Conservation (phyloP, 2,113 vertebrate genomes). For the Syngnathoides biaculeatus region DNA sequence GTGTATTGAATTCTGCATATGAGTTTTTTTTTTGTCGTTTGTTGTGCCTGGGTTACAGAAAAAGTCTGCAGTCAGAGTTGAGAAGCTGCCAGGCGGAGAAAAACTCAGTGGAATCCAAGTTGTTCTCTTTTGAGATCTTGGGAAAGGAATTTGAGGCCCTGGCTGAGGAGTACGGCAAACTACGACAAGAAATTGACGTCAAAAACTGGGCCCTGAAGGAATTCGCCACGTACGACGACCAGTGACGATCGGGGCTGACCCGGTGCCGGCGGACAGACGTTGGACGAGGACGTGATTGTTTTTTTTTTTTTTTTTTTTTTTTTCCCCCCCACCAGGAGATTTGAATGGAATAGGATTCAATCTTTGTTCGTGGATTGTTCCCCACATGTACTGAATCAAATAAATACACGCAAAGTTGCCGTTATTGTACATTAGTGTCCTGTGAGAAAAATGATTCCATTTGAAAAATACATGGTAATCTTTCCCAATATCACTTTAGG, state of each 20-base stretch:
- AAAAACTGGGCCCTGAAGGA: conserved; percentile 74
- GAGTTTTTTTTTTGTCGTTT: neutral
- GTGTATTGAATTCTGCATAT: neutral
- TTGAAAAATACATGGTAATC: too few species aligned
- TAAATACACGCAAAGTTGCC: neutral
- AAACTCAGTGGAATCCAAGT: conserved; percentile 56
- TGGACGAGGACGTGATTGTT: neutral
- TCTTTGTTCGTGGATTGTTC: neutral
- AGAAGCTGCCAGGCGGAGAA: conserved; percentile 56
- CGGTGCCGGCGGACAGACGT: too few species aligned
- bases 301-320: too few species aligned
- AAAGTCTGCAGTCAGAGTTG: conserved; percentile 59
- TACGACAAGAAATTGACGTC: conserved; percentile 65
- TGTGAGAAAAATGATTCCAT: neutral
- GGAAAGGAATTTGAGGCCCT: conserved; percentile 71
- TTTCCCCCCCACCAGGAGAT: too few species aligned
- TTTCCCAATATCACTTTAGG: too few species aligned
- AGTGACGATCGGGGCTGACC: too few species aligned
- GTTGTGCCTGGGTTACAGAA: conserved; percentile 44
- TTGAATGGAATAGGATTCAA: neutral
- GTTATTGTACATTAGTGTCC: neutral
- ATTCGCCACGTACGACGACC: conserved; percentile 49
- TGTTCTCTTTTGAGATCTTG: conserved; percentile 73
- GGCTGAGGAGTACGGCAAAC: conserved; percentile 68
- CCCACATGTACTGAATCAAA: neutral